Percentiles rank a stretch among this genome's conserved stretches.
Conservation (phyloP, 2,797 vertebrate genomes). For the Pipistrellus nathusii region DNA sequence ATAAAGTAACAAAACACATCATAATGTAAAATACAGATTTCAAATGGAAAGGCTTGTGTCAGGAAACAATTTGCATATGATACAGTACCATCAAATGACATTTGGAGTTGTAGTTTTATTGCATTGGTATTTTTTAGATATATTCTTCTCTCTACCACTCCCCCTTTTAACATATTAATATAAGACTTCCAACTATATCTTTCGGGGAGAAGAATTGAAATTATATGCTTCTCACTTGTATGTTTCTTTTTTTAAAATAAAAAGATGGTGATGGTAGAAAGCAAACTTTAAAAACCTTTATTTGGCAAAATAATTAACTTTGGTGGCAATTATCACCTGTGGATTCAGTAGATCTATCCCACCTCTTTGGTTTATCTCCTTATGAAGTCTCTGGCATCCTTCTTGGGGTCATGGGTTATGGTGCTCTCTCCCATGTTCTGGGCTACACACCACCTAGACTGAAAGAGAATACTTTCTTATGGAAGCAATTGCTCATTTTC, state of each 20-base stretch:
- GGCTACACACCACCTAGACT: neutral
- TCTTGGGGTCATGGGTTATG: neutral
- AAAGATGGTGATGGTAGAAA: neutral
- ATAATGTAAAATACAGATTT: neutral
- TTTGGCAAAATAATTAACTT: neutral
- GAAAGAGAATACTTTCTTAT: neutral
- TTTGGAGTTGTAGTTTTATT: neutral
- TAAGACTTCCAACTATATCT: neutral
- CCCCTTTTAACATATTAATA: neutral
- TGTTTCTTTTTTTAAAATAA: constrained; percentile 33
- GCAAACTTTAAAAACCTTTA: neutral
- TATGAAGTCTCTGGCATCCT: neutral
- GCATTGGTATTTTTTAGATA: neutral
- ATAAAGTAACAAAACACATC: neutral
- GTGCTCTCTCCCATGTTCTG: neutral
- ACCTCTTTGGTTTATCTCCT: neutral
- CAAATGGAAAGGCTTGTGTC: neutral
- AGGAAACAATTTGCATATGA: neutral
- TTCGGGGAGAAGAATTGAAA: neutral
- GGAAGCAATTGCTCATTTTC: neutral
- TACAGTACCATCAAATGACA: neutral
- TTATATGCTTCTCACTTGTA: neutral
- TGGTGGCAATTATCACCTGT: neutral
- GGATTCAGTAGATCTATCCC: neutral
- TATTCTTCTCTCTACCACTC: neutral